Percentiles rank a stretch among this genome's conserved stretches.
Conservation (phyloP, 2,888 invertebrate genomes). For the Elegia similella region DNA sequence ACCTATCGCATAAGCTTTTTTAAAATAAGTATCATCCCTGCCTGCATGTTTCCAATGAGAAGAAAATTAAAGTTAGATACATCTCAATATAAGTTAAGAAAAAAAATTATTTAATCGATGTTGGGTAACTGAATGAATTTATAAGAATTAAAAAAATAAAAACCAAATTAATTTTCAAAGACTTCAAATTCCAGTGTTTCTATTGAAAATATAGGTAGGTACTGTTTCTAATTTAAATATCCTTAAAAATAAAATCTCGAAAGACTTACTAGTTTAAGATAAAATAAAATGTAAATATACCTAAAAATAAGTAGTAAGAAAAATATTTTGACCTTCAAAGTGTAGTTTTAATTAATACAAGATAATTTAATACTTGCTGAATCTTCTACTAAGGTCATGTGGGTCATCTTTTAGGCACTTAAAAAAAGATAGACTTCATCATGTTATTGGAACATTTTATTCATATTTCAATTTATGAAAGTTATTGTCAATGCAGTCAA, state of each 20-base stretch:
- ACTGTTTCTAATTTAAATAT: constrained; percentile 4
- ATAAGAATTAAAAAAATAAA: too few relatives aligned
- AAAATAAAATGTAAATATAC: constrained; percentile 8
- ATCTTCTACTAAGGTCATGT: background rate
- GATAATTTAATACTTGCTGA: background rate
- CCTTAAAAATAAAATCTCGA: constrained; percentile 9
- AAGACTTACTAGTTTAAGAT: constrained; percentile 19
- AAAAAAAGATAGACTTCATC: background rate
- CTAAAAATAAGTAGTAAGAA: background rate
- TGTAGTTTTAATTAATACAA: background rate
- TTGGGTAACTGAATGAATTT: too few relatives aligned
- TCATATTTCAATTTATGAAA: too few relatives aligned
- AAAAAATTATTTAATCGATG: too few relatives aligned
- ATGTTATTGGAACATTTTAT: background rate
- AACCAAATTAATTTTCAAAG: too few relatives aligned
- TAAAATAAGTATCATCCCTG: background rate
- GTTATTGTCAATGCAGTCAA: too few relatives aligned
- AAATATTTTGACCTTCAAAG: background rate
- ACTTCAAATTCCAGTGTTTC: background rate
- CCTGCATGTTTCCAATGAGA: background rate
- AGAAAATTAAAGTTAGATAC: background rate
- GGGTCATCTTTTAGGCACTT: background rate
- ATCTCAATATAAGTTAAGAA: too few relatives aligned
- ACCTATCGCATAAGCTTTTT: background rate
- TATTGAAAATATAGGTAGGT: background rate